Percentiles rank a stretch among this genome's conserved stretches.
phyloP scores from a whole-genome alignment of 2,797 vertebrate genomes.

The Prionace glauca region DNA sequence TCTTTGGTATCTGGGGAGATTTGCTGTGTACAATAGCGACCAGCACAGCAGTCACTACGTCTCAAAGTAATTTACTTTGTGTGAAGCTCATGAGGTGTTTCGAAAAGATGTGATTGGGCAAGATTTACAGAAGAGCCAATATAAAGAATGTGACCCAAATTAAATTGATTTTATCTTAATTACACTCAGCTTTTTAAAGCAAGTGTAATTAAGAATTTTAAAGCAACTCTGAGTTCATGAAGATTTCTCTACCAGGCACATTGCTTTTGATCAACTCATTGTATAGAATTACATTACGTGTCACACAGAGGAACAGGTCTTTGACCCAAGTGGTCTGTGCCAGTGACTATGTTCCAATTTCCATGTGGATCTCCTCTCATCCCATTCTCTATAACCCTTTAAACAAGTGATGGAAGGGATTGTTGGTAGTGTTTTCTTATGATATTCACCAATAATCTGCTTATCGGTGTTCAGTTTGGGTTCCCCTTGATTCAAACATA shows the following conservation, averaged over 20 bases:
- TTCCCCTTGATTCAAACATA: too few relatives aligned
- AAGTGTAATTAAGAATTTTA: not conserved
- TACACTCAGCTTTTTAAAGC: not conserved
- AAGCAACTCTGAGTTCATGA: not conserved
- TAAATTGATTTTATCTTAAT: not conserved
- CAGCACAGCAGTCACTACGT: not conserved
- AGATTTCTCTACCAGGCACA: not conserved
- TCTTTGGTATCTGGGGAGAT: not conserved
- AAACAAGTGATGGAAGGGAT: not conserved
- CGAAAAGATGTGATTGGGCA: not conserved
- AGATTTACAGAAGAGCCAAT: not conserved
- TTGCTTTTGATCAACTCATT: not conserved
- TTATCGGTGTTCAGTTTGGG: too few relatives aligned
- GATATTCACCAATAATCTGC: too few relatives aligned
- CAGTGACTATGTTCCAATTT: not conserved
- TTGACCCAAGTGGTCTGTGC: not conserved
- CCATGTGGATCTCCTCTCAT: not conserved
- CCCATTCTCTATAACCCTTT: not conserved
- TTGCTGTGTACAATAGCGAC: not conserved
- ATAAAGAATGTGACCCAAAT: not conserved
- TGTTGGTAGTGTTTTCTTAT: too few relatives aligned
- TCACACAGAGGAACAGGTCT: not conserved
- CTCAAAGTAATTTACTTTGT: not conserved
- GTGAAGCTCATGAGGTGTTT: not conserved
- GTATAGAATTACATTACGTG: not conserved